These are phyloP conservation scores for Rotaria sp. DNA, from an alignment of 2,888 invertebrate genomes.

Conservation along the genomic window DNA sequence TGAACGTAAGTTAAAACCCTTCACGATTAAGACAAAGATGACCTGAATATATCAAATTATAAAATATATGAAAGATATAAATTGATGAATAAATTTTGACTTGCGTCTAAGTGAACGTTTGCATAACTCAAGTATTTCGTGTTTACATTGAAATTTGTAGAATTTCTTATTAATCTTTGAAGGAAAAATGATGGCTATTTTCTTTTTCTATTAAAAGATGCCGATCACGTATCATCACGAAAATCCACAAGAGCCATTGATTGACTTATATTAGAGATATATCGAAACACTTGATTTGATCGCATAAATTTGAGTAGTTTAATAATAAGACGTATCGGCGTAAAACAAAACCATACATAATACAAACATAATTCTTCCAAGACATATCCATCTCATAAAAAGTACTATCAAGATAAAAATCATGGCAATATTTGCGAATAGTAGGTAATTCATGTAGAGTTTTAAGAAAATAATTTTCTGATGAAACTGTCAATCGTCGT, in stretches of 20 bases:
- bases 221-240: neutral
- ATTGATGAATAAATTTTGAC: neutral
- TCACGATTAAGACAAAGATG: neutral
- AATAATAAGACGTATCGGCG: neutral
- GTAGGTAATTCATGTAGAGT: neutral
- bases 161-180: neutral
- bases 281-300: neutral
- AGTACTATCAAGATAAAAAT: neutral
- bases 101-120: neutral
- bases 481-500: neutral
- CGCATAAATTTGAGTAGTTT: neutral
- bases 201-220: neutral
- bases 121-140: neutral
- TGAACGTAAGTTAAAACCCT: neutral
- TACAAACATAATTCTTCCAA: neutral
- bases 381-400: neutral
- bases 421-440: neutral
- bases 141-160: neutral
- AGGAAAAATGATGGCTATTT: neutral
- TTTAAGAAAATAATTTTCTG: neutral
- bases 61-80: neutral
- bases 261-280: neutral
- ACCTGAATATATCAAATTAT: neutral
- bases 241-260: neutral
- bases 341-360: neutral